A percentile compares a stretch with the other conserved stretches of the same genome.
Evolutionary conservation across 1,140 invertebrate species (phyloP).

Genomic region (Diachasmimorpha longicaudata): DNA sequence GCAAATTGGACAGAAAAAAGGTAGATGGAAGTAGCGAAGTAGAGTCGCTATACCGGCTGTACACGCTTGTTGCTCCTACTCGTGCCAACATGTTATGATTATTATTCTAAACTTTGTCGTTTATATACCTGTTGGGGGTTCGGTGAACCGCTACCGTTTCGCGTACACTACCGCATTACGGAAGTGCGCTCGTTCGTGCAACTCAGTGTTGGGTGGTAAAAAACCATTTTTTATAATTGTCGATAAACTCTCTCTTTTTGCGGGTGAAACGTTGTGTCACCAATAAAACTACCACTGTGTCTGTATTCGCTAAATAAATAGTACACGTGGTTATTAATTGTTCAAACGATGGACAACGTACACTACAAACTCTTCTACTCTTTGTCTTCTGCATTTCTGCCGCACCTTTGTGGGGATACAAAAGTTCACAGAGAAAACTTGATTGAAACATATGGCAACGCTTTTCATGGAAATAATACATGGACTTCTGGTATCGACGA

Average conservation of each 20-base stretch:
- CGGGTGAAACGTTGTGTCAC: neutral
- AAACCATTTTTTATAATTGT: neutral
- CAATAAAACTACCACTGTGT: neutral
- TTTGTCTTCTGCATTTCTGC: neutral
- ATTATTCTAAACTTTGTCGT: constrained; percentile 1
- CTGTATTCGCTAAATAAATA: neutral
- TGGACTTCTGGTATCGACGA: too few species aligned
- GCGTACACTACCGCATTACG: neutral
- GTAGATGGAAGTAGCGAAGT: neutral
- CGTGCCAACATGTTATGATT: neutral
- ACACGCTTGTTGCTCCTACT: neutral
- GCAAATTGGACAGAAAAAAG: neutral
- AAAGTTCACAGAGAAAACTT: too few species aligned
- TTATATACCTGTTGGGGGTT: neutral
- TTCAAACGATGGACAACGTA: neutral
- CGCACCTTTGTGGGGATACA: neutral
- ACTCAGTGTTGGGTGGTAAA: neutral
- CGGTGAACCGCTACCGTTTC: neutral
- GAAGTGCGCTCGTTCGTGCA: neutral
- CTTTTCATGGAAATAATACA: too few species aligned
- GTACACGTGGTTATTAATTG: neutral
- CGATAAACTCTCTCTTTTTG: neutral
- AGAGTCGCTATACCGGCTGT: neutral
- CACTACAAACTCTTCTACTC: neutral
- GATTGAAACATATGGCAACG: too few species aligned